Base-by-base conservation (phyloP, 2,113 vertebrate genomes). In the Dinomys branickii region DNA sequence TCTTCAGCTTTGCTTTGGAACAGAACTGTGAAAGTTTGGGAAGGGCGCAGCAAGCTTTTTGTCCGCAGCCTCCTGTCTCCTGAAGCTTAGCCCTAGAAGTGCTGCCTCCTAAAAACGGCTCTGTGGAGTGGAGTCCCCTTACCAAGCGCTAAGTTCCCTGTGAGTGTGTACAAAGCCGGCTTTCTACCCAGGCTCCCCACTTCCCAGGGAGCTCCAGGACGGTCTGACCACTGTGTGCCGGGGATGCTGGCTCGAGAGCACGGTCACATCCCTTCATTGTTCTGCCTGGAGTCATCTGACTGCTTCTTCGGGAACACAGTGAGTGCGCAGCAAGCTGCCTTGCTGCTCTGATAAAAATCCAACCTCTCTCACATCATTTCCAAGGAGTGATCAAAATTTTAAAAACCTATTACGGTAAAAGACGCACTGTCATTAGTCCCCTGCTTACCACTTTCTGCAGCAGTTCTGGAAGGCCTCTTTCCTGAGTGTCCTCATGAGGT, bases 1-100 rank as follows among this genome's bases (percentile, higher is more conserved):
- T 0, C 59, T 67, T 88, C 24, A n/a, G 84, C 69, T 95, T 78
- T 92, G 88, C 50, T 91, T 87, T 44, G 77, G 92, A 95, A 92
- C 0, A 58, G 86, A 91, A 93, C 84, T 65, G 44, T 7, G 67
- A 95, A 87, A 91, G 61, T 54, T 58, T 56, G 54, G 26, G 7
- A 78, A 94, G 97, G 90, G 89, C 95, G 77, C 24, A 56, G 41
- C 22, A 14, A 73, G 58, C 50, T 50, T 78, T 73, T 44, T 59
- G 44, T 7, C 17, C 26, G 41, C n/a, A 44, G 7, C 5, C 28
- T 22, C 26, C 44, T 16, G 52, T 38, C 44, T 71, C 26, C 52
- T 50, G 91, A 80, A 85, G n/a, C 69, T 94, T 63, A 90, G 75
- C 81, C 41, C 10, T 12, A 77, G 41, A 78, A 30, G 47, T n/a